These are phyloP conservation scores for Siniperca knerii DNA, from an alignment of 2,113 vertebrate species.

Conservation along the genomic window DNA sequence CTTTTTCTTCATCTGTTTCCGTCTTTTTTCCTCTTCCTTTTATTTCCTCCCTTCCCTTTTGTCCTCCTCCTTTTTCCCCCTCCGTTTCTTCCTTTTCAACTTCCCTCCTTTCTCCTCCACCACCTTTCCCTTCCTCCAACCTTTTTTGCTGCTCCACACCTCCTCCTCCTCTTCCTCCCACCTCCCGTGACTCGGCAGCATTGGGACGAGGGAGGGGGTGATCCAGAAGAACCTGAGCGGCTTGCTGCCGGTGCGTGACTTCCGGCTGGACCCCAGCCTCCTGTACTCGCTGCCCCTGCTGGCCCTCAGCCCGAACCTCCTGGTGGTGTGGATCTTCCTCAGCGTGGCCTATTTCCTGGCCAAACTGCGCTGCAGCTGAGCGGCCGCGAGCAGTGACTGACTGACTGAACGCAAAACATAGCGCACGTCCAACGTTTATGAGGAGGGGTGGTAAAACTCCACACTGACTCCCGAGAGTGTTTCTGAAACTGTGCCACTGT, in stretches of 20 bases:
- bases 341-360: constrained; percentile 95
- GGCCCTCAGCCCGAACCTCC: constrained; percentile 97
- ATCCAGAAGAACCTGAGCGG: constrained; percentile 99
- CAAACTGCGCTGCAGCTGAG: constrained; percentile 97
- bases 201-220: constrained; percentile 99
- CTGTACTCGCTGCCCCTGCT: constrained; percentile 98
- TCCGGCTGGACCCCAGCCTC: constrained; percentile 96
- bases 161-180: background rate
- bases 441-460: background rate
- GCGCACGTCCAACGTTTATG: no score
- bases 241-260: constrained; percentile 96
- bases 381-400: background rate
- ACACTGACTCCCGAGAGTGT: background rate
- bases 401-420: background rate
- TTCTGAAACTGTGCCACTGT: constrained; percentile 54
- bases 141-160: constrained; percentile 30
- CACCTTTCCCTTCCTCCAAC: background rate
- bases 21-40: no score
- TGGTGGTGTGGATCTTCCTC: constrained; percentile 98
- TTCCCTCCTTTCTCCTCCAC: background rate
- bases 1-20: background rate
- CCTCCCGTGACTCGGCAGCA: constrained; percentile 86
- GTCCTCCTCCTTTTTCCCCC: no score
- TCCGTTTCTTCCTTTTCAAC: background rate
- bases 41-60: no score